Evolutionary conservation across 2,797 vertebrate species (phyloP).

Genomic region (Myotis vivesi): DNA sequence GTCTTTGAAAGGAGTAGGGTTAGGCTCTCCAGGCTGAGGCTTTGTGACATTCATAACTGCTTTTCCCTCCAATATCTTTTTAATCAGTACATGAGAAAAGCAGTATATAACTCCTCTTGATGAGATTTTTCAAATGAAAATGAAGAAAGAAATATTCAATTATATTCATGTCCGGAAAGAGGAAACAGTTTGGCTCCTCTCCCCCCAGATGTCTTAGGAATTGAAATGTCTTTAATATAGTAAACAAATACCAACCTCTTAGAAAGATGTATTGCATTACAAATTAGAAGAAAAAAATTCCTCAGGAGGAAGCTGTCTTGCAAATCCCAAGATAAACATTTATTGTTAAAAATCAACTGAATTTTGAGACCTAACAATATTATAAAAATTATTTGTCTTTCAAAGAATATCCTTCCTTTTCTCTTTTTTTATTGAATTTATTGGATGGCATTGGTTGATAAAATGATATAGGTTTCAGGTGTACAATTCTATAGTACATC

Average conservation of each 20-base stretch:
- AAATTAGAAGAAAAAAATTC: neutral
- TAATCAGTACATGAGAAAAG: conserved; percentile 28
- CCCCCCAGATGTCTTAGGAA: neutral
- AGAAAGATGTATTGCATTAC: neutral
- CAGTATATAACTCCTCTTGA: neutral
- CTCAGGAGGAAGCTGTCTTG: neutral
- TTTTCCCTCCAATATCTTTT: conserved; percentile 24
- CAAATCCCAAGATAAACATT: neutral
- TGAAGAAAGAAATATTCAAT: neutral
- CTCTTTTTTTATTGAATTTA: neutral
- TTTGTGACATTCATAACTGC: neutral
- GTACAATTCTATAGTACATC: neutral
- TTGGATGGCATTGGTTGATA: neutral
- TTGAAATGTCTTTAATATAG: neutral
- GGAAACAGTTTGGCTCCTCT: neutral
- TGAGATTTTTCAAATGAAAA: conserved; percentile 48
- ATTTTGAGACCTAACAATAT: neutral
- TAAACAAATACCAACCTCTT: neutral
- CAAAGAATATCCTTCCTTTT: neutral
- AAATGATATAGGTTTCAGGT: neutral
- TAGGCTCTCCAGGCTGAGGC: neutral
- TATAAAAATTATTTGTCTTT: neutral
- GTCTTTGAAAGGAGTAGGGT: neutral
- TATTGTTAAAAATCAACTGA: neutral
- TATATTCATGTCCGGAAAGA: neutral